Conservation (phyloP, 2,888 invertebrate genomes). For the Leucozona laternaria region DNA sequence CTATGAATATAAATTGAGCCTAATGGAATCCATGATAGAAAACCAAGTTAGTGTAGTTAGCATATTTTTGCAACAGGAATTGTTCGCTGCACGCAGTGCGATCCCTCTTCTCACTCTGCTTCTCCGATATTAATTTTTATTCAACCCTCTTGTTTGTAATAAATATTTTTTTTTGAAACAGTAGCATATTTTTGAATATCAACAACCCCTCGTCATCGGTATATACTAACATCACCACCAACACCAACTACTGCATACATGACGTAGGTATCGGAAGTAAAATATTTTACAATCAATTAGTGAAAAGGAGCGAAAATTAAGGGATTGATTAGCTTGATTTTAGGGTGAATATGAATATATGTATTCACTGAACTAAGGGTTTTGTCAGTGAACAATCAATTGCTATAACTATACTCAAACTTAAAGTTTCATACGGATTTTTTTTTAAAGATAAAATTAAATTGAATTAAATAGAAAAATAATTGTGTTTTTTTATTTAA, state of each 20-base stretch:
- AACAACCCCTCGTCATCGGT: slow-evolving; percentile 10
- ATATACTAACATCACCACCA: no score
- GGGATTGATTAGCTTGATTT: slow-evolving; percentile 55
- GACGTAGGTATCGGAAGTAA: slow-evolving; percentile 45
- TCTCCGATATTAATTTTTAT: slow-evolving; percentile 66
- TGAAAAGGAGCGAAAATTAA: slow-evolving; percentile 65
- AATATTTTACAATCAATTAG: slow-evolving; percentile 73
- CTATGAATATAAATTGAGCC: slow-evolving; percentile 84
- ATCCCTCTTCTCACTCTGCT: background rate
- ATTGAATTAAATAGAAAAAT: slow-evolving; percentile 39
- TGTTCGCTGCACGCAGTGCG: slow-evolving; percentile 17
- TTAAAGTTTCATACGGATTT: background rate
- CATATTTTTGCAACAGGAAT: slow-evolving; percentile 69
- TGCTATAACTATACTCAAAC: slow-evolving; percentile 26
- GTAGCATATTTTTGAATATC: slow-evolving; percentile 24
- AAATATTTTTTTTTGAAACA: slow-evolving; percentile 54
- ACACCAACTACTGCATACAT: background rate
- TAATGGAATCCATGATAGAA: slow-evolving; percentile 80
- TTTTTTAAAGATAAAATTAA: slow-evolving; percentile 7
- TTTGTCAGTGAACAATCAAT: slow-evolving; percentile 7
- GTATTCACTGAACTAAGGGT: slow-evolving; percentile 2
- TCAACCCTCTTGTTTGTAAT: slow-evolving; percentile 52
- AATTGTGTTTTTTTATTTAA: background rate
- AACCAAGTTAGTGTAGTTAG: slow-evolving; percentile 70
- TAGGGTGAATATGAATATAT: slow-evolving; percentile 44